These are phyloP conservation scores for Leptinotarsa haldemani DNA, from an alignment of 2,888 invertebrate genomes.

Conservation along the genomic window DNA sequence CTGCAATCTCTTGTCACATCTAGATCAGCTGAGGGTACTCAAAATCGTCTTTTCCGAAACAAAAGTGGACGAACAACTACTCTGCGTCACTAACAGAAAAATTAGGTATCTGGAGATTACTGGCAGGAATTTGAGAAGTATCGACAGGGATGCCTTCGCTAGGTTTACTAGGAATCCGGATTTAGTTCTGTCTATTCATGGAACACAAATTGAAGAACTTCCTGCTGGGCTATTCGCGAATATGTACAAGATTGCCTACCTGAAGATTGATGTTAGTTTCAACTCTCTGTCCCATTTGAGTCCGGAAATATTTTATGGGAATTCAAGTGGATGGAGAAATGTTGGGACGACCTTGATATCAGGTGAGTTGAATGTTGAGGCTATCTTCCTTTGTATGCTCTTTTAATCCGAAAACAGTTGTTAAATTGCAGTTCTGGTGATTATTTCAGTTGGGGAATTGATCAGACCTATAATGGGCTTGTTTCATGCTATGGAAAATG, in stretches of 20 bases:
- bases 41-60: slow-evolving; percentile 82
- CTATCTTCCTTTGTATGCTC: too few species aligned
- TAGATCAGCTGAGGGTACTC: slow-evolving; percentile 80
- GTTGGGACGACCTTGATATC: slow-evolving; percentile 87
- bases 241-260: slow-evolving; percentile 81
- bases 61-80: slow-evolving; percentile 79
- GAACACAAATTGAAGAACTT: slow-evolving; percentile 82
- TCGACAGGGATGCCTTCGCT: slow-evolving; percentile 82
- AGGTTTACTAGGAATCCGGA: slow-evolving; percentile 81
- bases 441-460: too few species aligned
- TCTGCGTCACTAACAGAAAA: slow-evolving; percentile 82
- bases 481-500: too few species aligned
- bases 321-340: slow-evolving; percentile 87
- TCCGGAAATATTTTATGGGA: slow-evolving; percentile 88
- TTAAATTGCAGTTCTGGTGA: too few species aligned
- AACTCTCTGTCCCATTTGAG: slow-evolving; percentile 84
- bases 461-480: too few species aligned
- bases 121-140: slow-evolving; percentile 78
- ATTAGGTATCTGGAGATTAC: slow-evolving; percentile 84
- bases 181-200: slow-evolving; percentile 79
- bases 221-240: slow-evolving; percentile 84
- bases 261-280: slow-evolving; percentile 84
- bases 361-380: slow-evolving; percentile 68
- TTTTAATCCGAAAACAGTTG: too few species aligned
- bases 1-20: slow-evolving; percentile 77